phyloP scores from a whole-genome alignment of 2,113 vertebrate species.

The Chauna torquata region DNA sequence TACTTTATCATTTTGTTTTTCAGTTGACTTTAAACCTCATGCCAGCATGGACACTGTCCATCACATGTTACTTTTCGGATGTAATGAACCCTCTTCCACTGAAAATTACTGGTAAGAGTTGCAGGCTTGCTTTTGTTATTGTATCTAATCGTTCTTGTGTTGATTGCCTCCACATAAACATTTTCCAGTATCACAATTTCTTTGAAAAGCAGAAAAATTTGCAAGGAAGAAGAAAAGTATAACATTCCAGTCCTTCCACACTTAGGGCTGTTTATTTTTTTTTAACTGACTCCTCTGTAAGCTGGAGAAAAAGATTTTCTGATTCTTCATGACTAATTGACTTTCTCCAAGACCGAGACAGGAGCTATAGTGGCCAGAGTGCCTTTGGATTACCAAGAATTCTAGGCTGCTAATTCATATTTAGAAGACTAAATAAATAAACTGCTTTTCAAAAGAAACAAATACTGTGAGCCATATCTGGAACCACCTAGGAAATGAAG shows the following conservation, averaged over 20 bases:
- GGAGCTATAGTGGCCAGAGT: neutral
- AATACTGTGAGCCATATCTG: neutral
- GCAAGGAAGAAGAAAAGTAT: neutral
- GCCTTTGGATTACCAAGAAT: neutral
- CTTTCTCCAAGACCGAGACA: neutral
- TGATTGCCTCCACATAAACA: neutral
- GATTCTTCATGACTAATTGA: neutral
- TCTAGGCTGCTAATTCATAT: neutral
- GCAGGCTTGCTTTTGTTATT: neutral
- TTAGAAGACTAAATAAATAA: neutral
- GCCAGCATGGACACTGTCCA: conserved; percentile 96
- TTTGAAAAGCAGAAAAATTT: neutral
- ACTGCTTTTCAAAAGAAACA: neutral
- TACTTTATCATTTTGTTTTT: conserved; percentile 38
- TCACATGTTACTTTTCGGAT: conserved; percentile 96
- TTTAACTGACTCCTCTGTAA: neutral
- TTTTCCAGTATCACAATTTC: neutral
- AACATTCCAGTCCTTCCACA: neutral
- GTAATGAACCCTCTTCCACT: conserved; percentile 85
- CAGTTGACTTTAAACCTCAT: conserved; percentile 95
- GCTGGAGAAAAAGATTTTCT: neutral
- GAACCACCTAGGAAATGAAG: neutral
- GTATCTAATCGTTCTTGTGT: neutral
- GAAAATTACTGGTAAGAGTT: conserved; percentile 88
- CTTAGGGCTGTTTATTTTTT: neutral